phyloP scores from a whole-genome alignment of 2,113 vertebrate species.

The Holacanthus passer region DNA sequence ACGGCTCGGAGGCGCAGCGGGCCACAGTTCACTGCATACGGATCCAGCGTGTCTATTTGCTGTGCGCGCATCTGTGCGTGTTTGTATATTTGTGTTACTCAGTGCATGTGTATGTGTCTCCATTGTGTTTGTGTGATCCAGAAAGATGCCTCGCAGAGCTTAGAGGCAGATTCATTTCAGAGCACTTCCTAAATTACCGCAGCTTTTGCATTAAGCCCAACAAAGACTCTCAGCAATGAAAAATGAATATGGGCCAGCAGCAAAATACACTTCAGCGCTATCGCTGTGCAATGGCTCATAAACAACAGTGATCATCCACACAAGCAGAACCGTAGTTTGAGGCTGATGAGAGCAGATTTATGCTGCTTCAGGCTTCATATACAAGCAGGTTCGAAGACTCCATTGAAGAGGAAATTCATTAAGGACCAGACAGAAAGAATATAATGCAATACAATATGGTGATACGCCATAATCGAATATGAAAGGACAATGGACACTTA shows the following conservation, averaged over 20 bases:
- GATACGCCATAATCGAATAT: not conserved
- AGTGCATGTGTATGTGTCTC: not conserved
- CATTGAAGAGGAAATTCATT: slow-evolving; percentile 20
- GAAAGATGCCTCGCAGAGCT: slow-evolving; percentile 32
- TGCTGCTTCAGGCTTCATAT: slow-evolving; percentile 8
- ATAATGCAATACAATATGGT: not conserved
- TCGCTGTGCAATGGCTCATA: slow-evolving; percentile 24
- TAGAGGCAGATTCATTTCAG: slow-evolving; percentile 51
- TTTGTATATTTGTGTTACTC: slow-evolving; percentile 24
- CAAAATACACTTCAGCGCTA: slow-evolving; percentile 25
- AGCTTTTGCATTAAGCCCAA: slow-evolving; percentile 34
- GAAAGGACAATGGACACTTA: not conserved
- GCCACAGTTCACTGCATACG: slow-evolving; percentile 37
- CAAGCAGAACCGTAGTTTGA: slow-evolving; percentile 17
- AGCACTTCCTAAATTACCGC: slow-evolving; percentile 41
- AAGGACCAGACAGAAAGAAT: slow-evolving; percentile 5
- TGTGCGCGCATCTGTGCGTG: slow-evolving; percentile 9
- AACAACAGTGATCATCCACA: slow-evolving; percentile 41
- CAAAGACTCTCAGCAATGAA: slow-evolving; percentile 39
- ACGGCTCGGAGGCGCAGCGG: slow-evolving; percentile 23
- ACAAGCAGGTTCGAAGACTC: not conserved
- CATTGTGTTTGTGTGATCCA: slow-evolving; percentile 25
- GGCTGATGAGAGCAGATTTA: slow-evolving; percentile 42
- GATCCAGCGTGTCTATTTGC: slow-evolving; percentile 27
- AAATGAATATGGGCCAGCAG: slow-evolving; percentile 37